Conservation (phyloP, 2,113 vertebrate genomes). For the Hystrix brachyura region DNA sequence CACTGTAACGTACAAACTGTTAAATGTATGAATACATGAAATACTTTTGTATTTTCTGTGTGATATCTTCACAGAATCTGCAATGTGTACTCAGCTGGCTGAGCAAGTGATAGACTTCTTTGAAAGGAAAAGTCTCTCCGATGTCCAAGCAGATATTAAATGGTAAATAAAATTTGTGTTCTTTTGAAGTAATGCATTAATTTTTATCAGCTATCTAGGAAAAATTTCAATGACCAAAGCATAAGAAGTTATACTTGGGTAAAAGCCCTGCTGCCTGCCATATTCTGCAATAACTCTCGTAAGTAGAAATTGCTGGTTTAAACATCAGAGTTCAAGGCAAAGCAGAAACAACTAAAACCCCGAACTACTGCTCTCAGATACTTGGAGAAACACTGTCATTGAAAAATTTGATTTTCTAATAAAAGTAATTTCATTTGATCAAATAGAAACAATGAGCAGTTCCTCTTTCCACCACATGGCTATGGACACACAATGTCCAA, state of each 20-base stretch:
- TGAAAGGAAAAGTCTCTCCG: constrained; percentile 82
- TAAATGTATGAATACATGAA: constrained; percentile 85
- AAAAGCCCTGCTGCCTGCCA: not conserved
- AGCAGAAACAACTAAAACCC: not conserved
- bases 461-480: not conserved
- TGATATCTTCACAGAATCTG: constrained; percentile 83
- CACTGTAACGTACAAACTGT: constrained; percentile 81
- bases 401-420: not conserved
- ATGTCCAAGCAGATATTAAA: constrained; percentile 82
- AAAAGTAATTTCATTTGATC: not conserved
- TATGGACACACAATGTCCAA: not conserved
- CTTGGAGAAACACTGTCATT: not conserved
- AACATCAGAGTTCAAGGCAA: not conserved
- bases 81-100: constrained; percentile 83
- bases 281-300: not conserved
- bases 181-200: constrained; percentile 69
- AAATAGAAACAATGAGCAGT: not conserved
- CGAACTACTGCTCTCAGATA: not conserved
- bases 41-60: constrained; percentile 87
- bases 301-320: not conserved
- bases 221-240: not conserved
- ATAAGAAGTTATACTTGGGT: not conserved
- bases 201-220: constrained; percentile 60
- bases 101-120: constrained; percentile 83
- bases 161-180: constrained; percentile 87